These are phyloP conservation scores for Entomobrya multifasciata DNA, from an alignment of 2,888 invertebrate species.

Conservation along the genomic window DNA sequence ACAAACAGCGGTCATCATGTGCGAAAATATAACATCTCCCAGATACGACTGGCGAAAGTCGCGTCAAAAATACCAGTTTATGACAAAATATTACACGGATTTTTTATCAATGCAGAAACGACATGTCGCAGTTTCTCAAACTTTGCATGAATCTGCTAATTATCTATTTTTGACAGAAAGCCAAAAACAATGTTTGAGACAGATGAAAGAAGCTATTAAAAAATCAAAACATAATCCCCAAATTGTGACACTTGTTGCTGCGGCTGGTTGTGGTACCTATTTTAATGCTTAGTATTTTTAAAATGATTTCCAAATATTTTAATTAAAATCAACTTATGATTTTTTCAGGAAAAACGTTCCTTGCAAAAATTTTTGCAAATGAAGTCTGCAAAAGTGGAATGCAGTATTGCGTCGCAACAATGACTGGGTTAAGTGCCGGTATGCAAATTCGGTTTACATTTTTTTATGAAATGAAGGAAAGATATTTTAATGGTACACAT, in stretches of 20 bases:
- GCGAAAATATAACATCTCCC: too few species aligned
- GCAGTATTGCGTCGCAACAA: background rate
- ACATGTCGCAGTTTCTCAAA: background rate
- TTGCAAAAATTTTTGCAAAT: background rate
- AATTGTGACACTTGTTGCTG: background rate
- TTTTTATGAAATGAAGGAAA: too few species aligned
- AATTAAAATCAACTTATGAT: background rate
- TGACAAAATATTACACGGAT: background rate
- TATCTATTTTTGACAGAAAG: background rate
- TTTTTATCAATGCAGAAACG: background rate
- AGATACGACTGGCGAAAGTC: background rate
- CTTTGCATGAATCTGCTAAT: background rate
- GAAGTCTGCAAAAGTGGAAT: background rate
- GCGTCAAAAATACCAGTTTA: background rate
- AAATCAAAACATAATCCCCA: background rate
- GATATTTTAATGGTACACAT: too few species aligned
- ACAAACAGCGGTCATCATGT: too few species aligned
- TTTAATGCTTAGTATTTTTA: too few species aligned
- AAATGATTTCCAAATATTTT: too few species aligned
- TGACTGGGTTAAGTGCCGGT: background rate
- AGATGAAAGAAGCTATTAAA: background rate
- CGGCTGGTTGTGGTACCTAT: background rate
- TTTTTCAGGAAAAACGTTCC: background rate
- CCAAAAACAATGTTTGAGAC: background rate
- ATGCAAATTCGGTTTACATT: too few species aligned